Percentiles rank a stretch among this genome's conserved stretches.
phyloP scores from a whole-genome alignment of 1,140 invertebrate genomes.

The Euura lappo region DNA sequence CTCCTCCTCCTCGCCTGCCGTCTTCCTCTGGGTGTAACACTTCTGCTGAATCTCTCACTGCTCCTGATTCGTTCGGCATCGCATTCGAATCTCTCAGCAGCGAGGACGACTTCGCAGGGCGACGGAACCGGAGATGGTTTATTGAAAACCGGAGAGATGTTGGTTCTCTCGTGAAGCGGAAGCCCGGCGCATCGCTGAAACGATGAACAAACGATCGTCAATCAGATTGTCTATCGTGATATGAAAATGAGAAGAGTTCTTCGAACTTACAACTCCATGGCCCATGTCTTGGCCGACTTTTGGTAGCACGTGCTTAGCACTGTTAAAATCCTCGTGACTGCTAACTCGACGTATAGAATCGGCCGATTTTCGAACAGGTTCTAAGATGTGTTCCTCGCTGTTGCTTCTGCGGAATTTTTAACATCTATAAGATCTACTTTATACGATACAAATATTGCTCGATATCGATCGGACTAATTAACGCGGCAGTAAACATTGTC shows the following conservation, averaged over 20 bases:
- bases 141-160: constrained; percentile 50
- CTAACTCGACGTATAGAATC: constrained; percentile 67
- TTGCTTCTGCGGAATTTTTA: constrained; percentile 54
- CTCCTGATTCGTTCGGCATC: constrained; percentile 61
- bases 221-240: constrained; percentile 9
- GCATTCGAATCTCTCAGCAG: constrained; percentile 54
- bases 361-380: constrained; percentile 49
- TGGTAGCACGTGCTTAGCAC: constrained; percentile 55
- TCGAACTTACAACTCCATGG: constrained; percentile 50
- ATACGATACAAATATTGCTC: no score
- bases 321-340: constrained; percentile 71
- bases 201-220: background rate
- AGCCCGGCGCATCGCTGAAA: constrained; percentile 50
- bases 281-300: constrained; percentile 54
- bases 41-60: constrained; percentile 66
- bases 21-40: constrained; percentile 56
- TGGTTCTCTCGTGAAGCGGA: constrained; percentile 55
- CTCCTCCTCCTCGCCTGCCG: constrained; percentile 50
- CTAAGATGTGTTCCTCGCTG: constrained; percentile 69
- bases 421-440: no score
- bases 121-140: constrained; percentile 47
- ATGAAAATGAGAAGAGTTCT: constrained; percentile 11
- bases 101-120: constrained; percentile 45
- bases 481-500: no score
- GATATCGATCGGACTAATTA: no score